Base-by-base conservation (phyloP, 2,888 invertebrate genomes). In the Thyatira batis region DNA sequence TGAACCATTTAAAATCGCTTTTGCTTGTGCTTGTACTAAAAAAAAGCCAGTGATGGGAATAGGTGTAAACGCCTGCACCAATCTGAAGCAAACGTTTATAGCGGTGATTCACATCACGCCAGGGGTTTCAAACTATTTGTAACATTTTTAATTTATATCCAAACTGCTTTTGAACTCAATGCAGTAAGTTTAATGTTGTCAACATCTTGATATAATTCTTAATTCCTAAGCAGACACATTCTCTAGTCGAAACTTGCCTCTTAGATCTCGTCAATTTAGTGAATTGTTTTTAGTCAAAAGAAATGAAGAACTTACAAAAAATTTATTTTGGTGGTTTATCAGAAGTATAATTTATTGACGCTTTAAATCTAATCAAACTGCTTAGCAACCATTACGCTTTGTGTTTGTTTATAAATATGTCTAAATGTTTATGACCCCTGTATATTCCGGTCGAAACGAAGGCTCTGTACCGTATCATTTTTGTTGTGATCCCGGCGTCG, bases 381-480 rank as follows among this genome's bases (percentile, higher is more conserved):
- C n/a, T n/a, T n/a, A n/a, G n/a, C n/a, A n/a, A n/a, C n/a, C n/a
- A n/a, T n/a, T n/a, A n/a, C n/a, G n/a, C n/a, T n/a, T n/a, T n/a
- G n/a, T n/a, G n/a, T n/a, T n/a, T n/a, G n/a, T n/a, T 30, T 20
- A 48, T 51, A 0, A 8, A 3, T 11, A 8, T 45, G 23, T 11
- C 60, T 67, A 63, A 71, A 67, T 67, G 79, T 89, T 89, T 62
- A 11, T 25, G 20, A 75, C 68, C 67, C 60, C 91, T 88, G 85
- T 25, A 53, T 56, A 69, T 65, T 67, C 66, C 78, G 71, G 68
- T 78, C 76, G 78, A 80, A 83, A 71, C 75, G 77, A 62, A 82
- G 74, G 75, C 87, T 86, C 65, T 83, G 79, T 87, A 84, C 75
- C 82, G 81, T 84, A 77, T 86, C 89, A 90, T 84, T 89, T 81